Base-by-base conservation (phyloP, 53 echinoderm and acorn worm species). In the Actinopyga echinites region DNA sequence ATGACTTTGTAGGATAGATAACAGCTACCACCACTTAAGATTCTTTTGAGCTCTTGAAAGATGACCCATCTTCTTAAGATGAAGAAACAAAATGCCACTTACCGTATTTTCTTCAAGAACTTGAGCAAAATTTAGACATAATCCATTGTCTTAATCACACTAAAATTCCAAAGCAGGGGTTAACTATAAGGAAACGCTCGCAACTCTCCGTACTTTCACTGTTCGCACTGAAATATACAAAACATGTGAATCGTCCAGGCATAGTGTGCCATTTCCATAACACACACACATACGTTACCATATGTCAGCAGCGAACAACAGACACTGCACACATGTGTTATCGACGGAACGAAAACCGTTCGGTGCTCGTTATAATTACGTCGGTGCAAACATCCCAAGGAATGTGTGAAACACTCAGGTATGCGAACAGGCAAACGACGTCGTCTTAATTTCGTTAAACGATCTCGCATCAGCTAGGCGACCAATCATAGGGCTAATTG, bases 401-500 rank as follows among this genome's bases (percentile, higher is more conserved):
- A 71, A 71, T 71, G 71, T 71, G 71, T 71, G 71, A 71, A 71
- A 36, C 71, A 71, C 71, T 71, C 71, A 71, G 71, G 71, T 71
- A 71, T 71, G 71, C 71, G 43, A 71, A 71, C 40, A 44, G 71
- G 43, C 43, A 44, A 71, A 42, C 71, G 71, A 71, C 44, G 71
- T 71, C 71, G 71, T 71, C 71, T 71, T 71, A 71, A 71, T 71
- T 71, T 71, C 71, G 71, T 71, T 71, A 71, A 71, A 44, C 71
- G 71, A 71, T 71, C 71, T 71, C 71, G 71, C 71, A 71, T 71
- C 71, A 71, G 71, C 71, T 71, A 42, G 71, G 71, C 71, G 71
- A 71, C 71, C 71, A 71, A 71, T 71, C 71, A 71, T 71, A 71
- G 26, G 44, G 71, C 71, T 71, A 71, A 71, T 71, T 71, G 71